These are phyloP conservation scores for Philopotamus ludificatus DNA, from an alignment of 1,140 invertebrate genomes.

Conservation along the genomic window DNA sequence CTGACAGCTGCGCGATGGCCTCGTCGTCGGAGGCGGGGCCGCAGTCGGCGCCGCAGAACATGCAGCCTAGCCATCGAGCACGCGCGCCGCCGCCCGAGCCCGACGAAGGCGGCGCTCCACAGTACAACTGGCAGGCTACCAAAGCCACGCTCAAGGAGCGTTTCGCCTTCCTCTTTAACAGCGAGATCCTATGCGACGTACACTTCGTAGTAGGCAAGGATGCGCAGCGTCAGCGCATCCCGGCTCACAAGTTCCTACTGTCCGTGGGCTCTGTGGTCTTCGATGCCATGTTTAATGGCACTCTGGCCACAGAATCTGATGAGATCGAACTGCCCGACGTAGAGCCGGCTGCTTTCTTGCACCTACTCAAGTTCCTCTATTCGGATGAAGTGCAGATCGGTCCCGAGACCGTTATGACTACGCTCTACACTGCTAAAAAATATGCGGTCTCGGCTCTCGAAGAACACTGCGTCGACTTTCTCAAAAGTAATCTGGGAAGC, in stretches of 20 bases:
- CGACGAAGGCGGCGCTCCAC: slow-evolving; percentile 49
- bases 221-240: slow-evolving; percentile 69
- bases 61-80: slow-evolving; percentile 53
- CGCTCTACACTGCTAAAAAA: slow-evolving; percentile 84
- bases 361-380: slow-evolving; percentile 74
- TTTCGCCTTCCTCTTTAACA: slow-evolving; percentile 77
- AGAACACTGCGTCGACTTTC: slow-evolving; percentile 81
- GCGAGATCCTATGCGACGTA: slow-evolving; percentile 78
- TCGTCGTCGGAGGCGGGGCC: background rate
- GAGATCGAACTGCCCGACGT: slow-evolving; percentile 83
- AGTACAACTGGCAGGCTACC: slow-evolving; percentile 67
- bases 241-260: slow-evolving; percentile 82
- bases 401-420: slow-evolving; percentile 85
- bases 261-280: slow-evolving; percentile 82
- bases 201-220: slow-evolving; percentile 76
- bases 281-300: slow-evolving; percentile 86
- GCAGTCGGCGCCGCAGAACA: slow-evolving; percentile 49
- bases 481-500: slow-evolving; percentile 74
- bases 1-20: slow-evolving; percentile 40
- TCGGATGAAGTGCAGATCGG: slow-evolving; percentile 85
- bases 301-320: slow-evolving; percentile 63
- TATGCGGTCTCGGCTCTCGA: slow-evolving; percentile 83
- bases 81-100: slow-evolving; percentile 44
- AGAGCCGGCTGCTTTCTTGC: slow-evolving; percentile 75
- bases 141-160: slow-evolving; percentile 76